Percentiles rank a stretch among this genome's conserved stretches.
Evolutionary conservation across 2,888 invertebrate species (phyloP).

Genomic region (Netelia virgata): DNA sequence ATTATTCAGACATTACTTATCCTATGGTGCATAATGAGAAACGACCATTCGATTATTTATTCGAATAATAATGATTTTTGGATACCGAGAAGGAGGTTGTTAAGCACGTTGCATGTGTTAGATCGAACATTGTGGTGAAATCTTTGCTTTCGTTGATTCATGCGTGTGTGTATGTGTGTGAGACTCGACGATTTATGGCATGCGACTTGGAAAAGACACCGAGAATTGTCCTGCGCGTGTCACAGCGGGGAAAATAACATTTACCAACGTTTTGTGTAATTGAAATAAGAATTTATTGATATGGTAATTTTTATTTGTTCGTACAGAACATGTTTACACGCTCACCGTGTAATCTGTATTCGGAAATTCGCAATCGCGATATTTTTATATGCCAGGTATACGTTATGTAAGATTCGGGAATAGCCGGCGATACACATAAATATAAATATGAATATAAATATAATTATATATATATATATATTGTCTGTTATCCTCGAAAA

Average conservation of each 20-base stretch:
- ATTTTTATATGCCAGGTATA: neutral
- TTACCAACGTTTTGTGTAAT: neutral
- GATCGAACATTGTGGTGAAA: constrained; percentile 27
- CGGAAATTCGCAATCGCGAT: neutral
- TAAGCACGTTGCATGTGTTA: neutral
- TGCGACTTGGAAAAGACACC: no score
- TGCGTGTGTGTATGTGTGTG: neutral
- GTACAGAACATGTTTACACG: neutral
- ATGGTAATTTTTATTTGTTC: neutral
- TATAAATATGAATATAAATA: no score
- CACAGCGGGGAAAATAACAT: no score
- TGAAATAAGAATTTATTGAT: neutral
- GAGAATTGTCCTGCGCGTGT: no score
- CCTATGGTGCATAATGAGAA: constrained; percentile 35
- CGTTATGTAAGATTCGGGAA: no score
- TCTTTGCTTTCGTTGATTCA: constrained; percentile 12
- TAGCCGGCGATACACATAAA: no score
- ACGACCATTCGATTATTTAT: constrained; percentile 47
- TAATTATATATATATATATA: no score
- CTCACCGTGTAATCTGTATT: neutral
- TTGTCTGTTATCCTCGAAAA: no score
- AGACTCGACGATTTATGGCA: neutral
- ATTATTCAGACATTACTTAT: constrained; percentile 57
- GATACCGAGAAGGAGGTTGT: constrained; percentile 4
- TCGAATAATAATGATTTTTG: constrained; percentile 51